phyloP scores from a whole-genome alignment of 1,140 invertebrate species.

The Popillia japonica region DNA sequence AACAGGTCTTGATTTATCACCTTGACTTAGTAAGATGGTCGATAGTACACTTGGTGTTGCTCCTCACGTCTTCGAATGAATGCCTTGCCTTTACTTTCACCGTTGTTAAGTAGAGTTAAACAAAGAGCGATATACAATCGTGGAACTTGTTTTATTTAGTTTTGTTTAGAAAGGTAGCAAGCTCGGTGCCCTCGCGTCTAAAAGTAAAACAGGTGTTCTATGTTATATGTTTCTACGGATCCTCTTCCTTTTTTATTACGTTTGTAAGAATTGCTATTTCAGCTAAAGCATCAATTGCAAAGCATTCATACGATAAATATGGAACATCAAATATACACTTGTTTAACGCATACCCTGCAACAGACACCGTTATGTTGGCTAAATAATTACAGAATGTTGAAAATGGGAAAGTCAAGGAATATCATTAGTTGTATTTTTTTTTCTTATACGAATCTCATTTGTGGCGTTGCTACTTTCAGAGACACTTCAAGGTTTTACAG shows the following conservation, averaged over 20 bases:
- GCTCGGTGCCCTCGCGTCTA: conserved; percentile 43
- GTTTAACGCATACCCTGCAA: too few species aligned
- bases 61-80: not conserved
- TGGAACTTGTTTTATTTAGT: conserved; percentile 21
- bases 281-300: too few species aligned
- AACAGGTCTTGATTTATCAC: conserved; percentile 45
- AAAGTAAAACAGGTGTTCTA: conserved; percentile 42
- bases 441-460: too few species aligned
- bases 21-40: conserved; percentile 40
- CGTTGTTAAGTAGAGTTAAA: conserved; percentile 9
- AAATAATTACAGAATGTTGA: too few species aligned
- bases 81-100: conserved; percentile 10
- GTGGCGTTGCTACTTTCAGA: too few species aligned
- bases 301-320: too few species aligned
- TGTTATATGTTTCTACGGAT: conserved; percentile 29
- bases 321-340: too few species aligned
- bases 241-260: conserved; percentile 26
- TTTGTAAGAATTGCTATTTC: not conserved
- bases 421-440: too few species aligned
- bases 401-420: too few species aligned
- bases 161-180: conserved; percentile 39
- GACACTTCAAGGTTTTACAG: too few species aligned
- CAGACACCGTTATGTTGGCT: too few species aligned
- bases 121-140: conserved; percentile 14
- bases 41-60: not conserved